These are phyloP conservation scores for Podabrus alpinus DNA, from an alignment of 2,888 invertebrate genomes.

Conservation along the genomic window DNA sequence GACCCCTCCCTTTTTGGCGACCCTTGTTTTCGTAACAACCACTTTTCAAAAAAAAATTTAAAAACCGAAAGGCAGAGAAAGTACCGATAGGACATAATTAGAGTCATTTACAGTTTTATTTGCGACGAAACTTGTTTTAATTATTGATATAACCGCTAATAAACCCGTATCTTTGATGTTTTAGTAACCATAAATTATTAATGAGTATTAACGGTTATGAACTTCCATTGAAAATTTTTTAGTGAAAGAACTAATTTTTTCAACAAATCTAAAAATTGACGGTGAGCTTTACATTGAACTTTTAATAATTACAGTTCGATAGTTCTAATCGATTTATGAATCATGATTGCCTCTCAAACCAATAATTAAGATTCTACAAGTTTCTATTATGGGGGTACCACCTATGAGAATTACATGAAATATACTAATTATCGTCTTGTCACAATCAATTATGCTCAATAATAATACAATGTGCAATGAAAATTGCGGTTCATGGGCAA, in stretches of 20 bases:
- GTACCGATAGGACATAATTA: neutral
- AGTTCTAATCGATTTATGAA: neutral
- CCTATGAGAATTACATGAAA: neutral
- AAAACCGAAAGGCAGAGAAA: neutral
- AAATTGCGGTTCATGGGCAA: neutral
- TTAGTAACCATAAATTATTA: neutral
- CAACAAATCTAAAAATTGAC: neutral
- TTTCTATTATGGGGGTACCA: neutral
- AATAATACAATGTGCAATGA: neutral
- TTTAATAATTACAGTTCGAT: neutral
- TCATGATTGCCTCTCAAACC: neutral
- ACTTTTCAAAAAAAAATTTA: neutral
- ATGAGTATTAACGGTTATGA: neutral
- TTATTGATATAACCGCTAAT: neutral
- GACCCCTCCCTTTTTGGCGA: too few relatives aligned
- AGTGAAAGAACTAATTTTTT: neutral
- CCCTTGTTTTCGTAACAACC: too few relatives aligned
- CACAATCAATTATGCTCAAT: neutral
- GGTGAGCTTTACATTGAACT: neutral
- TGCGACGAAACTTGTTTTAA: neutral
- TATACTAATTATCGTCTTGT: neutral
- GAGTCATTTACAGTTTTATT: neutral
- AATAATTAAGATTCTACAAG: neutral
- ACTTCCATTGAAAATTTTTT: neutral
- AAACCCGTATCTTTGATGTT: neutral